These are phyloP conservation scores for Prosapia bicincta DNA, from an alignment of 2,888 invertebrate species.

Conservation along the genomic window DNA sequence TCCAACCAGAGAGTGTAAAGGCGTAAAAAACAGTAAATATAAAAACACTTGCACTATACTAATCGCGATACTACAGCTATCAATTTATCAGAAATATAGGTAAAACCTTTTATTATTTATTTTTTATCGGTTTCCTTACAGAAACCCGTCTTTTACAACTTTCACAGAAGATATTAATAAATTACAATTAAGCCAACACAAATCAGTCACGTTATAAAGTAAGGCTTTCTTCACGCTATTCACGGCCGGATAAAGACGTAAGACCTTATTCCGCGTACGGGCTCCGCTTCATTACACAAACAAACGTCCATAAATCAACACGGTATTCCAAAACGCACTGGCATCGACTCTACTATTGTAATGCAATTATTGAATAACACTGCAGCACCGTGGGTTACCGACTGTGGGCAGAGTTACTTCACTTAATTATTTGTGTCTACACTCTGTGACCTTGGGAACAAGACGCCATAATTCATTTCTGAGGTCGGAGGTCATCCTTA, in stretches of 20 bases:
- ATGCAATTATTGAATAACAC: not conserved
- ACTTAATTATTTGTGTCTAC: not conserved
- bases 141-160: not conserved
- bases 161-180: not conserved
- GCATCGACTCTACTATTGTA: not conserved
- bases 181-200: not conserved
- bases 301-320: not conserved
- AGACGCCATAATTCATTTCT: slow-evolving; percentile 2
- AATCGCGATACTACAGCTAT: no score
- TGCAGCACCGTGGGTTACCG: no score
- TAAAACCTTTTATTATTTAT: no score
- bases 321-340: not conserved
- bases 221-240: not conserved
- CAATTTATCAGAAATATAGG: no score
- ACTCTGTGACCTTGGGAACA: not conserved
- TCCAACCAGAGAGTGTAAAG: no score
- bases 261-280: not conserved
- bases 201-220: not conserved
- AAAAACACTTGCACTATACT: no score
- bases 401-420: not conserved
- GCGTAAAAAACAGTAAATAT: no score
- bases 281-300: not conserved
- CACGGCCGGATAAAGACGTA: not conserved
- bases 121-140: no score
- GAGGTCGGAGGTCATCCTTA: not conserved